Evolutionary conservation across 2,888 invertebrate species (phyloP), one percentile per base, ranked within the genome.

Genomic region (Acanthococcus lagerstroemiae): DNA sequence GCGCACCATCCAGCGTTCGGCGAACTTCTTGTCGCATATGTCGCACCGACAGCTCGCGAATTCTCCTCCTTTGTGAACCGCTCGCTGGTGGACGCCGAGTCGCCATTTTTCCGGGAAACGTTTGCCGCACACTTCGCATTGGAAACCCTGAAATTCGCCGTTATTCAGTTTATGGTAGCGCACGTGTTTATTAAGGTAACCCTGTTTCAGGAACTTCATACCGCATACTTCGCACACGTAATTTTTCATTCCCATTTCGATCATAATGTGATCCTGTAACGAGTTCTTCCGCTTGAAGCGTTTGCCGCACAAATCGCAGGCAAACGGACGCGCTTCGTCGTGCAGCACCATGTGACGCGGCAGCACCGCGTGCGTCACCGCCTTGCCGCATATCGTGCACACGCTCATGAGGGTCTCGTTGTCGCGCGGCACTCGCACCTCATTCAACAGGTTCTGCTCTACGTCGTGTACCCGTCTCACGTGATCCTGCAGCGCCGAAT

Each of bases 171-270:
- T 52, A 44, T 63, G 63, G 12, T 63, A 63, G 9, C 54, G 22
- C 12, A 54, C 24, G 44, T 63, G 63, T 22, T 63, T 63, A 30
- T 63, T 63, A 24, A 63, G 63, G 52, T 63, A 63, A 17, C 63
- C 63, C 25, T 63, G 63, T 17, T 63, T 63, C 22, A 63, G 37
- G 25, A 63, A 63, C 44, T 63, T 63, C 52, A 63, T 54, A 12
- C 63, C 63, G 44, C 63, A 63, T 1, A 63, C 30, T 9, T 63
- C 63, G 44, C 63, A 63, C 21, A 63, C 54, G 63, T 63, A 63
- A 25, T 63, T 63, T 30, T 63, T 63, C 63, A 63, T 63, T 12
- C 63, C 63, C 63, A 63, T 63, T 54, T 63, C 63, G 37, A 54
- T 63, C 63, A 63, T 63, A 7, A 63, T 63, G n/a, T 63, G 63